Evolutionary conservation across 1,140 invertebrate genomes (phyloP).

Genomic region (Aphelenchoides besseyi): DNA sequence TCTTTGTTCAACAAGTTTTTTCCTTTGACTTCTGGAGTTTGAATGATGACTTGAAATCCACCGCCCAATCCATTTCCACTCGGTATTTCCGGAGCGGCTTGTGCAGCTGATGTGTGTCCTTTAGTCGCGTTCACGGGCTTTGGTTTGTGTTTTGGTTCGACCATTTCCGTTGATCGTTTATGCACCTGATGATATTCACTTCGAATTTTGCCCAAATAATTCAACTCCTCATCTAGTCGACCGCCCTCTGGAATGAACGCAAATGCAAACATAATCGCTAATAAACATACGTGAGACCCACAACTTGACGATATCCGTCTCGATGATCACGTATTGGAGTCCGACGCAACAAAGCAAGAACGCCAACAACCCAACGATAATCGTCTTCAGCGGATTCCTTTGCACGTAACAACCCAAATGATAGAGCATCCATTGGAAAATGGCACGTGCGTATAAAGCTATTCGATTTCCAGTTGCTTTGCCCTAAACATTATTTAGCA

Average conservation of each 20-base stretch:
- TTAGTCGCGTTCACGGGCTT: conserved; percentile 19
- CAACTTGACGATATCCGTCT: conserved; percentile 61
- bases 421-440: conserved; percentile 55
- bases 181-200: conserved; percentile 13
- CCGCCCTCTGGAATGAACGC: conserved; percentile 55
- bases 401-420: conserved; percentile 53
- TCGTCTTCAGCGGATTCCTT: conserved; percentile 43
- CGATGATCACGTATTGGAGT: conserved; percentile 54
- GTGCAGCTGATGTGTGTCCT: neutral
- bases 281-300: conserved; percentile 58
- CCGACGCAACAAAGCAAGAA: conserved; percentile 51
- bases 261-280: conserved; percentile 4
- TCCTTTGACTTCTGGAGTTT: conserved; percentile 55
- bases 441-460: conserved; percentile 55
- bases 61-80: conserved; percentile 59
- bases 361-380: conserved; percentile 44
- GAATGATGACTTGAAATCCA: conserved; percentile 61
- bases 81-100: conserved; percentile 48
- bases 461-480: conserved; percentile 53
- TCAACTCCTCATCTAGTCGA: conserved; percentile 59
- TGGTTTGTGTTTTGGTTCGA: conserved; percentile 1
- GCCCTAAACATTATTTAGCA: conserved; percentile 42
- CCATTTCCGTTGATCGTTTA: conserved; percentile 1
- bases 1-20: conserved; percentile 52
- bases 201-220: conserved; percentile 24